These are phyloP conservation scores for Dipus sagitta DNA, from an alignment of 2,797 vertebrate genomes.

Conservation along the genomic window DNA sequence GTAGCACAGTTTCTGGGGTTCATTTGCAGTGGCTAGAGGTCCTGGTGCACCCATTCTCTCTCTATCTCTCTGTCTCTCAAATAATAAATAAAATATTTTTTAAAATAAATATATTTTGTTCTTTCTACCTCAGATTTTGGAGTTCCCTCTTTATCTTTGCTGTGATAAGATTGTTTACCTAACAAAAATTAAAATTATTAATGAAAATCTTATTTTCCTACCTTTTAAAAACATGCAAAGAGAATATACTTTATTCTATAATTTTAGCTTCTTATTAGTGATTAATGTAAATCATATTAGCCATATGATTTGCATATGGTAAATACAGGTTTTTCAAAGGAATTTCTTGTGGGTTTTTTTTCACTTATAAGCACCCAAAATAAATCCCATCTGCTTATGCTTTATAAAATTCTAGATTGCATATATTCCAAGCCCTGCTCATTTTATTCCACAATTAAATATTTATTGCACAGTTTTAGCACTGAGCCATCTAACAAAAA, in stretches of 20 bases:
- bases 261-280: constrained; percentile 48
- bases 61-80: neutral
- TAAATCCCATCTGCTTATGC: constrained; percentile 50
- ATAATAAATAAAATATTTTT: no score
- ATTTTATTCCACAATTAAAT: constrained; percentile 52
- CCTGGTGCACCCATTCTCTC: no score
- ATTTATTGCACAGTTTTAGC: constrained; percentile 32
- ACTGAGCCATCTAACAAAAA: constrained; percentile 46
- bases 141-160: neutral
- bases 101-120: neutral
- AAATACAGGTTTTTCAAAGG: neutral
- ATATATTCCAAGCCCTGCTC: constrained; percentile 9
- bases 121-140: constrained; percentile 43
- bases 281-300: neutral
- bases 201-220: constrained; percentile 55
- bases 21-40: no score
- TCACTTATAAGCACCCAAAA: constrained; percentile 9
- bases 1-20: no score
- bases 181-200: constrained; percentile 34
- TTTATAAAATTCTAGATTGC: constrained; percentile 36
- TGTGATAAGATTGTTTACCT: neutral
- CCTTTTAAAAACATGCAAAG: constrained; percentile 29
- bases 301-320: neutral
- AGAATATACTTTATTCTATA: constrained; percentile 2
- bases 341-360: constrained; percentile 24